These are phyloP conservation scores for Dyspetes luteomarginatus DNA, from an alignment of 2,888 invertebrate genomes.

Conservation along the genomic window DNA sequence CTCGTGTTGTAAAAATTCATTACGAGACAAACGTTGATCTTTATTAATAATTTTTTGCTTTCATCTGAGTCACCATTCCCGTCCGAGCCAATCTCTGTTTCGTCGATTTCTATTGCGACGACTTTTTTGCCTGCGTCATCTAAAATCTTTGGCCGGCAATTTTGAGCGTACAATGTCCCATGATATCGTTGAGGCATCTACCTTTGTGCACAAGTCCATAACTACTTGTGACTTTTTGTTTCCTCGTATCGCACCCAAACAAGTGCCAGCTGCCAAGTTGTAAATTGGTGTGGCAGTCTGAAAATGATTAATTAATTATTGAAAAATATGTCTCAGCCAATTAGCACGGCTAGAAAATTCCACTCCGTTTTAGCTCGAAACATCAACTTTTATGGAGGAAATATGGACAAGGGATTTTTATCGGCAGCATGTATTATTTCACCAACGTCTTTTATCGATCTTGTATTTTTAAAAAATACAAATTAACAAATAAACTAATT, in stretches of 20 bases:
- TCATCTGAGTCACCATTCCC: constrained; percentile 61
- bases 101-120: constrained; percentile 64
- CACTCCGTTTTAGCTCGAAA: too few relatives aligned
- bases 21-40: not conserved
- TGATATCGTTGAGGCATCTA: constrained; percentile 81
- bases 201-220: constrained; percentile 87
- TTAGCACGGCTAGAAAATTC: too few relatives aligned
- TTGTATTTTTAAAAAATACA: too few relatives aligned
- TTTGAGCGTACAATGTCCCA: constrained; percentile 85
- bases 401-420: too few relatives aligned
- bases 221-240: constrained; percentile 84
- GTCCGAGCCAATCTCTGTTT: constrained; percentile 66
- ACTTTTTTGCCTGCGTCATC: constrained; percentile 72
- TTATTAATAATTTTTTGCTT: not conserved
- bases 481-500: too few relatives aligned
- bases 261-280: constrained; percentile 94
- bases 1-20: not conserved
- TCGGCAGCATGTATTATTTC: too few relatives aligned
- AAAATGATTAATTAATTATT: constrained; percentile 71
- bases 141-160: constrained; percentile 71
- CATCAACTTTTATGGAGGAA: too few relatives aligned
- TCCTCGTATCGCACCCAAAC: constrained; percentile 86
- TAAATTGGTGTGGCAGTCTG: constrained; percentile 91
- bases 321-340: too few relatives aligned
- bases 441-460: too few relatives aligned